phyloP scores from a whole-genome alignment of 2,888 invertebrate genomes.

The Parthenolecanium corni region DNA sequence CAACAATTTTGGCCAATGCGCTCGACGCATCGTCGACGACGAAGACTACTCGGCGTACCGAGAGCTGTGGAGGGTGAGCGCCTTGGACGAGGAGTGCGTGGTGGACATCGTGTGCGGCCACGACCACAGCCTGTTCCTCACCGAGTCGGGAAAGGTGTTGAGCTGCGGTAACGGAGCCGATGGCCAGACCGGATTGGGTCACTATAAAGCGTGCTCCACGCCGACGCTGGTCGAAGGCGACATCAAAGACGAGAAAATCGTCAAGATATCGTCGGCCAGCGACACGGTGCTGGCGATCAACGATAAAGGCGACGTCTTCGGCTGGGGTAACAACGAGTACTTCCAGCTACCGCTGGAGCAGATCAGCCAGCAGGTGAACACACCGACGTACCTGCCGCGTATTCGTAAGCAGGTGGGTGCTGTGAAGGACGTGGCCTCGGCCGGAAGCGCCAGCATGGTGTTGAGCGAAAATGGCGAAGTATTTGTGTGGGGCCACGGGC shows the following conservation, averaged over 20 bases:
- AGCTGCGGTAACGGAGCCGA: conserved; percentile 90
- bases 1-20: conserved; percentile 91
- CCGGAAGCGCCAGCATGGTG: conserved; percentile 74
- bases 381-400: conserved; percentile 41
- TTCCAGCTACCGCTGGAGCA: conserved; percentile 56
- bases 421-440: conserved; percentile 67
- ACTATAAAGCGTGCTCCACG: conserved; percentile 45
- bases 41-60: conserved; percentile 51
- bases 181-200: conserved; percentile 80
- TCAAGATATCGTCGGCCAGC: conserved; percentile 63
- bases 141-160: conserved; percentile 66
- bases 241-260: conserved; percentile 65
- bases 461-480: conserved; percentile 77
- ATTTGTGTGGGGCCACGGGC: conserved; percentile 88
- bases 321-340: conserved; percentile 95
- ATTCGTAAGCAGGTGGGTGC: conserved; percentile 46
- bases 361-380: conserved; percentile 56
- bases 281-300: conserved; percentile 84
- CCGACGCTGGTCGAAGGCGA: conserved; percentile 64
- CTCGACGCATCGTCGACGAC: conserved; percentile 58
- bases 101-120: conserved; percentile 71
- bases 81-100: conserved; percentile 51
- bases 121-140: conserved; percentile 76
- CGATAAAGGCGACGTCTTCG: conserved; percentile 82
- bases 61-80: conserved; percentile 53